phyloP scores from a whole-genome alignment of 1,140 invertebrate species.

The Vanessa tameamea region DNA sequence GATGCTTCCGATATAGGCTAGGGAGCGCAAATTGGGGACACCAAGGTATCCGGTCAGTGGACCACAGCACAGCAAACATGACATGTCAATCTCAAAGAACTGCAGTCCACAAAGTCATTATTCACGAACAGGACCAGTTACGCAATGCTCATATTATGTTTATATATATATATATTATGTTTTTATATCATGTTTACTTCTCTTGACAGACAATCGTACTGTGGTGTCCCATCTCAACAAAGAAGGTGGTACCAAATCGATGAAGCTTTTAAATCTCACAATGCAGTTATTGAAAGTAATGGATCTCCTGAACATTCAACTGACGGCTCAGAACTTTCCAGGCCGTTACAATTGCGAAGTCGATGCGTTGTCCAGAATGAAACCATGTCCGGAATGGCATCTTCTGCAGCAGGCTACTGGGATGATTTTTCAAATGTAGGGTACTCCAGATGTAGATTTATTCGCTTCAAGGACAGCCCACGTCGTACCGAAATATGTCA shows the following conservation, averaged over 20 bases:
- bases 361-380: constrained; percentile 29
- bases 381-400: constrained; percentile 26
- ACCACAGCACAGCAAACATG: constrained; percentile 35
- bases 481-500: constrained; percentile 52
- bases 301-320: constrained; percentile 41
- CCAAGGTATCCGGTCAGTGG: constrained; percentile 35
- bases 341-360: constrained; percentile 42
- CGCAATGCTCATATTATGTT: constrained; percentile 27
- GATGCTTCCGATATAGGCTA: constrained; percentile 33
- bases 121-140: constrained; percentile 35
- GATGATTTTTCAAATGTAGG: constrained; percentile 46
- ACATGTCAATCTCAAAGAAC: constrained; percentile 56
- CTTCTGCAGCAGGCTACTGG: constrained; percentile 1
- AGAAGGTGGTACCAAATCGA: constrained; percentile 58
- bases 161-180: too few species aligned
- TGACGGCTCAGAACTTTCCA: constrained; percentile 28
- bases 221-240: constrained; percentile 57
- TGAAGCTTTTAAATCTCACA: constrained; percentile 49
- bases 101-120: constrained; percentile 50
- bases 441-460: constrained; percentile 53
- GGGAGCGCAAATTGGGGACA: constrained; percentile 34
- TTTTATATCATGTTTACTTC: too few species aligned
- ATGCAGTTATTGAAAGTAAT: constrained; percentile 44
- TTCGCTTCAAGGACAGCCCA: constrained; percentile 57
- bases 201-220: constrained; percentile 61